Percentiles rank a stretch among this genome's conserved stretches.
phyloP scores from a whole-genome alignment of 2,797 vertebrate genomes.

The Argyrosomus regius region DNA sequence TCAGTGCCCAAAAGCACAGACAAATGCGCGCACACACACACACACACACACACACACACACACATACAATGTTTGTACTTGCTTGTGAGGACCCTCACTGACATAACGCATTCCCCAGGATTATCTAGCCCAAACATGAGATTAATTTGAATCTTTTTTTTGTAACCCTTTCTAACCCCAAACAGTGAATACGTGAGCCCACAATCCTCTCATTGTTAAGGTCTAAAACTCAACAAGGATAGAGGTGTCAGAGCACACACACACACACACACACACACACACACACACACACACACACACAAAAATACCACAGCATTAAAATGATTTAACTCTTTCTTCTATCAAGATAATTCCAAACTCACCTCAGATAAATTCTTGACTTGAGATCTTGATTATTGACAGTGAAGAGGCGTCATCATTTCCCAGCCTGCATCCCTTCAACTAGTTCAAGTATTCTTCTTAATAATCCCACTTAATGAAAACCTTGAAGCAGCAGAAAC shows the following conservation, averaged over 20 bases:
- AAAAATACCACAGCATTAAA: conserved; percentile 1
- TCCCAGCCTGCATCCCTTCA: conserved; percentile 43
- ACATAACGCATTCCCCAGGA: not conserved
- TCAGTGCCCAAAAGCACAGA: conserved; percentile 64
- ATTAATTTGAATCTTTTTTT: not conserved
- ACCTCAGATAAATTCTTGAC: conserved; percentile 65
- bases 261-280: conserved; percentile 7
- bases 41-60: conserved; percentile 7
- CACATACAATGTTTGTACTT: conserved; percentile 12
- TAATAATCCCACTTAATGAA: conserved; percentile 52
- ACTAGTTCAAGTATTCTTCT: conserved; percentile 18
- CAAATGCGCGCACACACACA: conserved; percentile 11
- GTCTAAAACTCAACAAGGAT: conserved; percentile 6
- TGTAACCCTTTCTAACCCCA: not conserved
- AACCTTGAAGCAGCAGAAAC: conserved; percentile 56
- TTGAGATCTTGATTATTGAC: conserved; percentile 52
- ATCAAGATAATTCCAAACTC: conserved; percentile 47
- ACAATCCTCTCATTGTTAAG: conserved; percentile 4
- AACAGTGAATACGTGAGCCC: not conserved
- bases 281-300: conserved; percentile 11
- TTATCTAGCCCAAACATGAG: not conserved
- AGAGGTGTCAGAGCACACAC: conserved; percentile 8
- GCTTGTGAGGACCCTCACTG: conserved; percentile 26
- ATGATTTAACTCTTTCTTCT: conserved; percentile 1
- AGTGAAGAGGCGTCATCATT: conserved; percentile 40